phyloP scores from a whole-genome alignment of 1,140 invertebrate species.

The Nomia melanderi region DNA sequence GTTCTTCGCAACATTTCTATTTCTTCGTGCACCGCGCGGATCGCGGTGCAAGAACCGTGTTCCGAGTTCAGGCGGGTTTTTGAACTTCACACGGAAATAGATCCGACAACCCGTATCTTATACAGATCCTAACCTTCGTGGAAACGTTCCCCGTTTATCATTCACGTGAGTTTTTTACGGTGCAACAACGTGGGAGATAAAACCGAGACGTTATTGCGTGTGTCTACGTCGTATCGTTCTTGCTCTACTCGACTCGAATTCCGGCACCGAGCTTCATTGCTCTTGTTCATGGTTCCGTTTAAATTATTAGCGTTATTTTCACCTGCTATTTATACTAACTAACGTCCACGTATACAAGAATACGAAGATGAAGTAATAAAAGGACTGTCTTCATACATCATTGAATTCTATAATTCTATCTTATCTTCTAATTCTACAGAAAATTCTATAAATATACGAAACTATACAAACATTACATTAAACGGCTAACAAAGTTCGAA shows the following conservation, averaged over 20 bases:
- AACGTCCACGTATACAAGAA: too few species aligned
- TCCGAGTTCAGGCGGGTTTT: background rate
- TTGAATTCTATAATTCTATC: too few species aligned
- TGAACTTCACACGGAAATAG: constrained; percentile 15
- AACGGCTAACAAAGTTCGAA: too few species aligned
- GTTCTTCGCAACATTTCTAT: background rate
- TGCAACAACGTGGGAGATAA: constrained; percentile 1
- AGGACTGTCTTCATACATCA: too few species aligned
- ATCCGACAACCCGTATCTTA: constrained; percentile 5
- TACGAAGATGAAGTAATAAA: too few species aligned
- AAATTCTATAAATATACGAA: too few species aligned
- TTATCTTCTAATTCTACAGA: too few species aligned
- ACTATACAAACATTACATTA: too few species aligned
- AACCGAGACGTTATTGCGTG: background rate
- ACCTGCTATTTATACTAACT: too few species aligned
- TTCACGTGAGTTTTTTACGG: background rate
- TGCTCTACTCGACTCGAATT: background rate
- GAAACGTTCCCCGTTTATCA: background rate
- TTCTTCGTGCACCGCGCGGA: background rate
- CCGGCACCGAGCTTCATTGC: background rate
- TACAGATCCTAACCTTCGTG: background rate
- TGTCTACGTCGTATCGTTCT: background rate
- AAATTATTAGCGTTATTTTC: background rate
- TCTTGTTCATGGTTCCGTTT: too few species aligned
- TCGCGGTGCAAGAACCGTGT: background rate